Evolutionary conservation across 2,113 vertebrate genomes (phyloP).

Genomic region (Eulemur macaco): DNA sequence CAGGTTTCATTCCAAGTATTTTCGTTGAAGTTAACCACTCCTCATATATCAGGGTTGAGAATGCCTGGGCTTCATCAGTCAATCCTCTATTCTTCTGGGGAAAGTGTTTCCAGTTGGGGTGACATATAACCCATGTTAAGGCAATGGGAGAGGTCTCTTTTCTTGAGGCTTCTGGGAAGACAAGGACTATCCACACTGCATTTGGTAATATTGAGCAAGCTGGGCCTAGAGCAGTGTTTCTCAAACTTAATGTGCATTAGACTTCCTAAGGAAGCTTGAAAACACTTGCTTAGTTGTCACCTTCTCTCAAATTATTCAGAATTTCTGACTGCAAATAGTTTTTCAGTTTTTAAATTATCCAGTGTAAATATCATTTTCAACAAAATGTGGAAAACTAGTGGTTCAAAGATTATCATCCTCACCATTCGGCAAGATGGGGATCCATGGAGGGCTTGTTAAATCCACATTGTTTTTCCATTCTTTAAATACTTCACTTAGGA

Average conservation of each 20-base stretch:
- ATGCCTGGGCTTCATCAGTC: neutral
- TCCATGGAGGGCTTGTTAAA: neutral
- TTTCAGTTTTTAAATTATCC: neutral
- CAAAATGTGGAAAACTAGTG: neutral
- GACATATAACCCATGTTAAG: neutral
- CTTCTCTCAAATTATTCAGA: neutral
- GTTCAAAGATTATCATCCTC: neutral
- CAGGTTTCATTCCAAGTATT: neutral
- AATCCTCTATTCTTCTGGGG: neutral
- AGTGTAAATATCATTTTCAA: neutral
- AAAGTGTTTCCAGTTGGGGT: neutral
- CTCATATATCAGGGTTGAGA: neutral
- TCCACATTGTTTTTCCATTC: neutral
- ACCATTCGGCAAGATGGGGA: neutral
- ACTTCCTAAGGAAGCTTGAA: neutral
- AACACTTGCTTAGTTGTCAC: neutral
- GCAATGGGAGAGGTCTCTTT: neutral
- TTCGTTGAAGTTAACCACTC: neutral
- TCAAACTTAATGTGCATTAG: neutral
- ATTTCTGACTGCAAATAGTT: neutral
- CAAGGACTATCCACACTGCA: neutral
- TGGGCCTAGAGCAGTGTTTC: neutral
- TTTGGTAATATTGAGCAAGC: neutral
- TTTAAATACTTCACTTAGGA: no score
- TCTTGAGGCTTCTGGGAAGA: neutral